These are phyloP conservation scores for Boleophthalmus pectinirostris DNA, from an alignment of 2,113 vertebrate species.

Conservation along the genomic window DNA sequence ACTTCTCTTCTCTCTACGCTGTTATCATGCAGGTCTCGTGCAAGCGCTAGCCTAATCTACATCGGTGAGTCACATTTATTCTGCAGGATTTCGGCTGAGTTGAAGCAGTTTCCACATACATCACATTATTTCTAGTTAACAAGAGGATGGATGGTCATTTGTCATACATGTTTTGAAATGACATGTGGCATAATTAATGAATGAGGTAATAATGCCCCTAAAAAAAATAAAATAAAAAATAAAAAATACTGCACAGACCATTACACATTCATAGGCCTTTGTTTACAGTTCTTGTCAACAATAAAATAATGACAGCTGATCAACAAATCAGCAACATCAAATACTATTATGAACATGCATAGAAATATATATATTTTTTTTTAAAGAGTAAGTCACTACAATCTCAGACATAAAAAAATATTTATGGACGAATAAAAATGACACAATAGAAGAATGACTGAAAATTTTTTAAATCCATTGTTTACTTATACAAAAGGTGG, in stretches of 20 bases:
- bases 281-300: neutral
- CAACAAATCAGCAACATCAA: too few relatives aligned
- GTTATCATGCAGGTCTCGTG: slow-evolving; percentile 31
- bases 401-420: too few relatives aligned
- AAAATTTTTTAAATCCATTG: too few relatives aligned
- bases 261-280: neutral
- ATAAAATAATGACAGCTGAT: neutral
- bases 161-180: neutral
- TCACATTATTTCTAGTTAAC: slow-evolving; percentile 28
- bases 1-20: slow-evolving; percentile 20
- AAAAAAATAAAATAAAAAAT: neutral
- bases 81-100: slow-evolving; percentile 20
- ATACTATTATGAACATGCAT: too few relatives aligned
- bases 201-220: neutral
- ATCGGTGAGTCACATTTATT: slow-evolving; percentile 35
- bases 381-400: too few relatives aligned
- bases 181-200: neutral
- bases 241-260: neutral
- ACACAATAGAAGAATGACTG: too few relatives aligned
- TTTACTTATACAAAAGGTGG: too few relatives aligned
- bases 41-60: slow-evolving; percentile 21
- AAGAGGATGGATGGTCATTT: slow-evolving; percentile 29
- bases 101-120: slow-evolving; percentile 41
- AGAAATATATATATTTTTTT: too few relatives aligned
- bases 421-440: too few relatives aligned